Conservation (phyloP, 2,113 vertebrate genomes). For the Phyllostomus hastatus region DNA sequence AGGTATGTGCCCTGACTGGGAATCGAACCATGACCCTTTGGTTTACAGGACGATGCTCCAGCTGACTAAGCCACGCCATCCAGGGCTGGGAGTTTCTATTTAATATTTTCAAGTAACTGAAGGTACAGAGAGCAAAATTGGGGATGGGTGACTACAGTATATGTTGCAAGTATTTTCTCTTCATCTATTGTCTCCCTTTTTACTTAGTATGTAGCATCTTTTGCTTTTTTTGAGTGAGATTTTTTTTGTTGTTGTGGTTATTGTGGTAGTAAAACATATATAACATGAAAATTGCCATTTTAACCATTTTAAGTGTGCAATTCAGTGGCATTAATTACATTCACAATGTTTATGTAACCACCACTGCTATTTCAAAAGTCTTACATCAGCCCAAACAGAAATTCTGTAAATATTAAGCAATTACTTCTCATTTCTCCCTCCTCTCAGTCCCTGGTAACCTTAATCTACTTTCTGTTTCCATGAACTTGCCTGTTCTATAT, state of each 20-base stretch:
- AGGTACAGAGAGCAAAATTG: neutral
- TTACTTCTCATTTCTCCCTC: neutral
- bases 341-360: neutral
- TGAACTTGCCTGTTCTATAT: neutral
- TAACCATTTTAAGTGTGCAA: neutral
- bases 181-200: neutral
- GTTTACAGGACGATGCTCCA: no score
- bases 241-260: neutral
- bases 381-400: neutral
- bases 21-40: no score
- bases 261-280: neutral
- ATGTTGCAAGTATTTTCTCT: neutral
- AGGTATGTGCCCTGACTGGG: no score
- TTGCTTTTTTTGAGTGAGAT: neutral
- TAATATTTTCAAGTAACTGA: neutral
- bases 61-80: no score
- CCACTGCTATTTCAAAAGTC: neutral
- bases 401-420: neutral
- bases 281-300: neutral
- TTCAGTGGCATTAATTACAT: neutral
- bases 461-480: neutral
- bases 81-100: neutral
- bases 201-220: neutral
- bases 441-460: neutral
- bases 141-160: neutral